A percentile compares a stretch with the other conserved stretches of the same genome.
These are phyloP conservation scores for Meloidogyne chitwoodi DNA, from an alignment of 1,140 invertebrate genomes.

Conservation along the genomic window DNA sequence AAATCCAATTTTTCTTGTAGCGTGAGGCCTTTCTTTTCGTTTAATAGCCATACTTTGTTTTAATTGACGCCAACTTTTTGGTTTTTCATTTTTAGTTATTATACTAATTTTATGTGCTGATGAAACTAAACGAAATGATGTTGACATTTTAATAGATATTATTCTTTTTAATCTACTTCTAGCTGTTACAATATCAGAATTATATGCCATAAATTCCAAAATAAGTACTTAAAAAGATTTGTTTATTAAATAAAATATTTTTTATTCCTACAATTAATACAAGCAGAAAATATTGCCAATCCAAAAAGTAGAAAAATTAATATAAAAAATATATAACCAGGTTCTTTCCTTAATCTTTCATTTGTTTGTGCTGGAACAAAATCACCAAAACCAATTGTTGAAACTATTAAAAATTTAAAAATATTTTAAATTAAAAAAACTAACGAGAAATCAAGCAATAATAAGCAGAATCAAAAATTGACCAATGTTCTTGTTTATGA, in stretches of 20 bases:
- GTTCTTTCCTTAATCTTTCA: constrained; percentile 83
- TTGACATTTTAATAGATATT: constrained; percentile 6
- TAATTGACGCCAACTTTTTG: neutral
- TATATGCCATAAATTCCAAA: constrained; percentile 52
- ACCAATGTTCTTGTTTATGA: constrained; percentile 81
- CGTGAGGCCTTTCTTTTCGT: neutral
- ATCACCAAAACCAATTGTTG: constrained; percentile 66
- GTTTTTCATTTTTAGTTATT: neutral
- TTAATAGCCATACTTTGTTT: constrained; percentile 9
- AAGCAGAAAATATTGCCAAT: constrained; percentile 94
- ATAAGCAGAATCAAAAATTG: constrained; percentile 94
- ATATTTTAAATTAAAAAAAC: constrained; percentile 8
- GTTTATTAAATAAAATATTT: constrained; percentile 60
- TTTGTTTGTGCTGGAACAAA: constrained; percentile 75
- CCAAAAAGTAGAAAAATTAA: constrained; percentile 98
- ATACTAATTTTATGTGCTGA: neutral
- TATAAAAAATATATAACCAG: constrained; percentile 93
- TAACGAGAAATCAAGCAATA: constrained; percentile 91
- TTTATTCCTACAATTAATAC: constrained; percentile 93
- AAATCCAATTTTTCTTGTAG: neutral
- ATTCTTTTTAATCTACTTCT: neutral
- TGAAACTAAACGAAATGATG: constrained; percentile 21
- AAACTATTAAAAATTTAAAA: constrained; percentile 34
- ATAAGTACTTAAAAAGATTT: neutral
- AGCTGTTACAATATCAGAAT: constrained; percentile 37